Base-by-base conservation (phyloP, 2,113 vertebrate genomes). In the Oryzias javanicus region DNA sequence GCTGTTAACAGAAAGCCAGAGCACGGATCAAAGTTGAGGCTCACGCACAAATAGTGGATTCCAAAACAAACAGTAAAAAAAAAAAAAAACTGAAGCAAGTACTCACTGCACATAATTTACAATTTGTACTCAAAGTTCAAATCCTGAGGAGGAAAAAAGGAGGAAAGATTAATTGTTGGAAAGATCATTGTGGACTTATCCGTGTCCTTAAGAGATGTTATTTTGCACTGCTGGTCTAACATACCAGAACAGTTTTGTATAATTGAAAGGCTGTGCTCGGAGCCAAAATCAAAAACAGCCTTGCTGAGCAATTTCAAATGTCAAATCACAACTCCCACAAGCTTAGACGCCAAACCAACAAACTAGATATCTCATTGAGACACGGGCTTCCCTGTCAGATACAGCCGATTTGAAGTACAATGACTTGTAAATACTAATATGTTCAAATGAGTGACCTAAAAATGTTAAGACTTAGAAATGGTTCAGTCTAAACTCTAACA, bases 61-160 rank as follows among this genome's bases (percentile, higher is more conserved):
- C 0, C 7, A 60, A 57, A 42, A 47, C 10, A 46, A n/a, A 8
- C 10, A n/a, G 3, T 22, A 41, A 41, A 42, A n/a, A 24, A 22
- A 18, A 35, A 14, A 29, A 29, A 27, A 10, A 29, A n/a, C n/a
- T 12, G 46, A 50, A 4, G 4, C 7, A 42, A 19, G 17, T 52
- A 29, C 6, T 14, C 15, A 14, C 49, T 12, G 19, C 49, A 20
- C 42, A 60, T 60, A 42, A 62, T 60, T 45, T 50, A 18, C 18
- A 63, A 24, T 42, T 40, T 15, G 1, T 53, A 60, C 59, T 47
- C 25, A 67, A 56, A 68, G 48, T 80, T 86, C 73, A 86, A 42
- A 79, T 76, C 64, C 61, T 57, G 63, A 62, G 64, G 59, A 73
- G 61, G 69, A 50, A 76, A 80, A 79, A 35, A 64, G 78, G 67